phyloP scores from a whole-genome alignment of 64 coral and sea anemone genomes.

The Montipora sp. region DNA sequence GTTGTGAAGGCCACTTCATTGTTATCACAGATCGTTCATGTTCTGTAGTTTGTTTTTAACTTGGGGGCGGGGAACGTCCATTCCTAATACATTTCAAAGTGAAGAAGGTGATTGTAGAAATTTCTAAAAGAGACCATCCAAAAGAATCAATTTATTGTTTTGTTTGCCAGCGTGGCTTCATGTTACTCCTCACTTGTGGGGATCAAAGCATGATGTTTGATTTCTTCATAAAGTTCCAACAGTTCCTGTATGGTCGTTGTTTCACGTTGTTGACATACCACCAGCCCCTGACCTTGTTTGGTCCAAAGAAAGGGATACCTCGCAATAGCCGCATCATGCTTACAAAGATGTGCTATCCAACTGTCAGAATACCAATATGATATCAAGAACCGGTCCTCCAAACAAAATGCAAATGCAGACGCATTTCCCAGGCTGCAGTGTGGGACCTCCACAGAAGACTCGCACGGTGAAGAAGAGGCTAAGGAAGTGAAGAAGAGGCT shows the following conservation, averaged over 20 bases:
- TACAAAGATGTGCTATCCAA: constrained; percentile 38
- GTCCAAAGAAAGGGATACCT: constrained; percentile 54
- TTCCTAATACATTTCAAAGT: too few species aligned
- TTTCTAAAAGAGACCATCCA: not conserved
- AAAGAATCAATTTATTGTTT: not conserved
- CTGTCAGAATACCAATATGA: not conserved
- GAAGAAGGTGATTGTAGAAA: not conserved
- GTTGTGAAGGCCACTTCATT: too few species aligned
- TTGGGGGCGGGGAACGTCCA: too few species aligned
- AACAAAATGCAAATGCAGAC: not conserved
- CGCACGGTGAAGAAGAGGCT: not conserved
- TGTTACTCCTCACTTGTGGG: not conserved
- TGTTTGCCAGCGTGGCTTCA: not conserved
- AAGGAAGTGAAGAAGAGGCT: not conserved
- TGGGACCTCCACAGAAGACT: not conserved
- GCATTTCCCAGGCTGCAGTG: not conserved
- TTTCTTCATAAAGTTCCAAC: not conserved
- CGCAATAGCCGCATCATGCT: not conserved
- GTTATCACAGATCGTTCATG: too few species aligned
- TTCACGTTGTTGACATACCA: constrained; percentile 30
- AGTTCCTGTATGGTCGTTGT: constrained; percentile 6
- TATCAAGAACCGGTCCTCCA: not conserved
- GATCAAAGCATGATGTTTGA: not conserved
- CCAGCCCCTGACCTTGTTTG: constrained; percentile 41
- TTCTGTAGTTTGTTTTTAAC: too few species aligned